Base-by-base conservation (phyloP, 2,113 vertebrate species). In the Oncorhynchus masou region DNA sequence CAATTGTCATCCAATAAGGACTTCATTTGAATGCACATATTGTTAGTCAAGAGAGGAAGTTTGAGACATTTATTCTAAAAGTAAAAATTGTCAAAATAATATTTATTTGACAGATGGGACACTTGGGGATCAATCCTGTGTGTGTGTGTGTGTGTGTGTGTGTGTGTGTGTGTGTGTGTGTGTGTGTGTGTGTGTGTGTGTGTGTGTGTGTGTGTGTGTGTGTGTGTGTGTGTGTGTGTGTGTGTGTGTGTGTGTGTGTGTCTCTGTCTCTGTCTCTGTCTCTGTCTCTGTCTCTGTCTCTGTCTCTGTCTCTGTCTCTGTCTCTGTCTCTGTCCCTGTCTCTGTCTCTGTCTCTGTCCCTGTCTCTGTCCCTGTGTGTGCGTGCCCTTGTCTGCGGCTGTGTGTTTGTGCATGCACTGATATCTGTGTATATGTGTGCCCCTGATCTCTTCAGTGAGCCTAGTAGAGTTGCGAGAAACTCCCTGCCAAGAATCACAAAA, bases 1-100 rank as follows among this genome's bases (percentile, higher is more conserved):
- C 84, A 89, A 88, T 88, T 90, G 92, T 90, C 90, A 93, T 86
- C 79, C 87, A 88, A 88, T 88, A 84, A 82, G 77, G 85, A 89
- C 85, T 85, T 81, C 82, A 84, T 88, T 82, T 86, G 83, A 89
- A 29, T 81, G 82, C 78, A 78, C 83, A 80, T 77, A 82, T 82
- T 89, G 83, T 88, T 87, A 51, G 84, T 88, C 73, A 78, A 84
- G 81, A 85, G 81, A 54, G 51, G 82, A 88, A 82, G 86, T 79
- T 73, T 76, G 73, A 88, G 84, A 87, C 9, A 9, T 86, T 80
- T 65, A 77, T 83, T 80, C 78, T 76, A 22, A 60, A 16, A 89
- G 81, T 81, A 90, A 88, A 84, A 81, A 70, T 77, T 88, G 87
- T 90, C 83, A 79, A 86, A 88, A 88, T 85, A 86, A 79, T 82